These are phyloP conservation scores for Cherax destructor DNA, from an alignment of 1,140 invertebrate genomes.

Conservation along the genomic window DNA sequence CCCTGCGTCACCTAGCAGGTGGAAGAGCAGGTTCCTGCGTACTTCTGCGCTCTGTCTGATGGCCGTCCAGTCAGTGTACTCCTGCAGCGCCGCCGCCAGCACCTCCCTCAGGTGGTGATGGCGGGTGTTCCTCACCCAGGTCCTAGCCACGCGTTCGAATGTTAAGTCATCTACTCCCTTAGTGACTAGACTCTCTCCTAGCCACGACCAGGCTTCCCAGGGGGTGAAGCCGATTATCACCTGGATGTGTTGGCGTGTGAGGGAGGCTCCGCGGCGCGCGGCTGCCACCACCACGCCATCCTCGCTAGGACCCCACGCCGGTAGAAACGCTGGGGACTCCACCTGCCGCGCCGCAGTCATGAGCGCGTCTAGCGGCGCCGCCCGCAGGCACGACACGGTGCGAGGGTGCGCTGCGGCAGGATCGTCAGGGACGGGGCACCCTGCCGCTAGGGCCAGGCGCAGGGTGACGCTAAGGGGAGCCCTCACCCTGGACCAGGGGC, in stretches of 20 bases:
- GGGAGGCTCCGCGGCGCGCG: slow-evolving; percentile 19
- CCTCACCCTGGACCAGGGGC: slow-evolving; percentile 79
- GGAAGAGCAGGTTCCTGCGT: slow-evolving; percentile 72
- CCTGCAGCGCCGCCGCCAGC: slow-evolving; percentile 81
- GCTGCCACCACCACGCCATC: slow-evolving; percentile 86
- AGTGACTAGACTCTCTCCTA: slow-evolving; percentile 63
- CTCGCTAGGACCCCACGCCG: slow-evolving; percentile 89
- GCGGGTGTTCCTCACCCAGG: slow-evolving; percentile 72
- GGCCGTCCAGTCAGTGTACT: slow-evolving; percentile 79
- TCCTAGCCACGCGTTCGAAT: slow-evolving; percentile 68
- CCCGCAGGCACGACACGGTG: slow-evolving; percentile 82
- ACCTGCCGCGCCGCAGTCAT: slow-evolving; percentile 83
- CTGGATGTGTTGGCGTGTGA: slow-evolving; percentile 93
- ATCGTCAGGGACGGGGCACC: slow-evolving; percentile 70
- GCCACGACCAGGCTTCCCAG: slow-evolving; percentile 70
- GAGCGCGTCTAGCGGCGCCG: slow-evolving; percentile 85
- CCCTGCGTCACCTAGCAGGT: slow-evolving; percentile 66
- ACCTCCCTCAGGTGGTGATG: slow-evolving; percentile 77
- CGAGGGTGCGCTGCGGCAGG: slow-evolving; percentile 54
- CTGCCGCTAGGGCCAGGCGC: slow-evolving; percentile 64
- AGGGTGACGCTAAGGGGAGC: slow-evolving; percentile 72
- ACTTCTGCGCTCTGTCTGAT: slow-evolving; percentile 74
- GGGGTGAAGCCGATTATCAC: slow-evolving; percentile 76
- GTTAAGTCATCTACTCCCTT: slow-evolving; percentile 66
- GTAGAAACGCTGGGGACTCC: slow-evolving; percentile 87